Evolutionary conservation across 2,113 vertebrate species (phyloP).

Genomic region (Catagonus wagneri): DNA sequence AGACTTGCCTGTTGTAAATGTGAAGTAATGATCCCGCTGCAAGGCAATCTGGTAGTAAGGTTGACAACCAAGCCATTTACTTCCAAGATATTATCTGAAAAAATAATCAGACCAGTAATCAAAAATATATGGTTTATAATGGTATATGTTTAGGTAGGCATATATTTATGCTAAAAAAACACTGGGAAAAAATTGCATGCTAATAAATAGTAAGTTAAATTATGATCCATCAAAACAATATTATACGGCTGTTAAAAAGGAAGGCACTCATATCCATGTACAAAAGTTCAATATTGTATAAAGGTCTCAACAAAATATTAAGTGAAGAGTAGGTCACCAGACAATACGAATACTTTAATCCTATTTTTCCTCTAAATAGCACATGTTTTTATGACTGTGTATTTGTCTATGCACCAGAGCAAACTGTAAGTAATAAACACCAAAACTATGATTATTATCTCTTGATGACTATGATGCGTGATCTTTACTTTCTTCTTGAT

Average conservation of each 20-base stretch:
- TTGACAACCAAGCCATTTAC: neutral
- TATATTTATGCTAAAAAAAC: neutral
- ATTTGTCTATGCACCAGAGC: neutral
- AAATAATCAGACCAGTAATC: neutral
- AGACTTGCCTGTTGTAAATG: neutral
- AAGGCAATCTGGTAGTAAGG: neutral
- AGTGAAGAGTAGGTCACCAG: neutral
- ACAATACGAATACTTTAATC: neutral
- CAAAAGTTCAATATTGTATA: neutral
- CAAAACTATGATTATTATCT: neutral
- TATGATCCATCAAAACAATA: neutral
- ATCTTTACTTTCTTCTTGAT: neutral
- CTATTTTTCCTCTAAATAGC: neutral
- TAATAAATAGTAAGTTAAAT: neutral
- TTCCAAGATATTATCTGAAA: neutral
- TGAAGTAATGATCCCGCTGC: neutral
- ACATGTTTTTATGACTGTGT: neutral
- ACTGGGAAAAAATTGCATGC: neutral
- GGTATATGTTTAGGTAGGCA: neutral
- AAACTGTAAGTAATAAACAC: neutral
- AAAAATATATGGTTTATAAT: neutral
- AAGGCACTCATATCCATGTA: neutral
- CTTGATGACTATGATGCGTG: neutral
- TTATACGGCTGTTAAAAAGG: neutral
- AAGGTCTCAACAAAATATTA: neutral